These are phyloP conservation scores for Xyrichtys novacula DNA, from an alignment of 2,797 vertebrate genomes.

Conservation along the genomic window DNA sequence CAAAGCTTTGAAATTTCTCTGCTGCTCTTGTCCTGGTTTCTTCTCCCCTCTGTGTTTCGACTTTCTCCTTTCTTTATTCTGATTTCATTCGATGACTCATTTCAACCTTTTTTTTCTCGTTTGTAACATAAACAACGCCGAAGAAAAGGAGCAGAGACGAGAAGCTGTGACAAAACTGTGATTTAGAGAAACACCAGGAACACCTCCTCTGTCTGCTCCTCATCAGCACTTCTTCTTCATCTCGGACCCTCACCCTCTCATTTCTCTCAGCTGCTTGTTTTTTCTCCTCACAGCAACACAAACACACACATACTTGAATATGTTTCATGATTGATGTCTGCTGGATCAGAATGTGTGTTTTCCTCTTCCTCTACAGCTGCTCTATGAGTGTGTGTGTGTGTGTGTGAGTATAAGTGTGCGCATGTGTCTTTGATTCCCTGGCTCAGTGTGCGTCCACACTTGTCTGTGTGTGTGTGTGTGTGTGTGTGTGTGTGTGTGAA, in stretches of 20 bases:
- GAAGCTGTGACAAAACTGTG: slow-evolving; percentile 22
- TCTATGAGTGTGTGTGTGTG: slow-evolving; percentile 8
- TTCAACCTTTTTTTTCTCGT: slow-evolving; percentile 2
- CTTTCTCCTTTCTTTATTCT: background rate
- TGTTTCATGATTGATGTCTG: background rate
- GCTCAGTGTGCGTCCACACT: slow-evolving; percentile 34
- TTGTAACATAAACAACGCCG: background rate
- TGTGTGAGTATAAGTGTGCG: slow-evolving; percentile 6
- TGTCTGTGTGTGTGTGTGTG: slow-evolving; percentile 21
- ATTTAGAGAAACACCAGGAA: slow-evolving; percentile 36
- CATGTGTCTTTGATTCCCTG: slow-evolving; percentile 68
- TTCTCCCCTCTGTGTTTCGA: slow-evolving; percentile 3
- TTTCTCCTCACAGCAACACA: background rate
- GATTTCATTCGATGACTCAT: slow-evolving; percentile 34
- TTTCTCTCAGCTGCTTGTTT: slow-evolving; percentile 1
- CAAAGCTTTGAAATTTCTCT: too few species aligned
- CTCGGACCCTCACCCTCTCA: background rate
- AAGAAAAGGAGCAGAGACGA: slow-evolving; percentile 5
- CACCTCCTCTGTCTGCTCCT: slow-evolving; percentile 23
- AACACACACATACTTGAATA: background rate
- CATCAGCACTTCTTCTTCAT: slow-evolving; percentile 27
- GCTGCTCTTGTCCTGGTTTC: too few species aligned
- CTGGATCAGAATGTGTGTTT: slow-evolving; percentile 3
- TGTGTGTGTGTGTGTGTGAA: slow-evolving; percentile 3
- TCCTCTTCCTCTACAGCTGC: slow-evolving; percentile 1